Percentiles rank a stretch among this genome's conserved stretches.
These are phyloP conservation scores for Pristionchus fissidentatus DNA, from an alignment of 2,888 invertebrate genomes.

Conservation along the genomic window DNA sequence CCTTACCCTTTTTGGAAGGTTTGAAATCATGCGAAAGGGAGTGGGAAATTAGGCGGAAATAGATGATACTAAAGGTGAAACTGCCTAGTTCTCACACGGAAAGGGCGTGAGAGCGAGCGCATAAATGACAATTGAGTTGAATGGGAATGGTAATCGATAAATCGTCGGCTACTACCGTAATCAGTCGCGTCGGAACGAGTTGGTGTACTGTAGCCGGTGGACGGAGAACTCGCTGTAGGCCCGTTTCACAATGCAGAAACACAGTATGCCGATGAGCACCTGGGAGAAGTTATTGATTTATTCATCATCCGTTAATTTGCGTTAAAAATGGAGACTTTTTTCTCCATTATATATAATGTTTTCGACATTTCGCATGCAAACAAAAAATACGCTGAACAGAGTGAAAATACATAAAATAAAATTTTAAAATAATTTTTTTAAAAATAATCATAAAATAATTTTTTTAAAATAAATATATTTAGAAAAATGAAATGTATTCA, in stretches of 20 bases:
- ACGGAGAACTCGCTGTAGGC: constrained; percentile 36
- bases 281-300: constrained; percentile 5
- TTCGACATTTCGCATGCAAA: too few species aligned
- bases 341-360: too few species aligned
- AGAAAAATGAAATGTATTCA: too few species aligned
- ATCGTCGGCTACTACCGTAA: neutral
- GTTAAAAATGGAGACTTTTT: too few species aligned
- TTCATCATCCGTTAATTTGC: too few species aligned
- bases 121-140: neutral
- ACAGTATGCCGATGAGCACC: constrained; percentile 32
- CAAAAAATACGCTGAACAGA: too few species aligned
- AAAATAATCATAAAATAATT: too few species aligned
- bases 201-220: constrained; percentile 2
- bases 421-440: too few species aligned
- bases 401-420: too few species aligned
- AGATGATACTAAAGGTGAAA: too few species aligned
- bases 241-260: constrained; percentile 33
- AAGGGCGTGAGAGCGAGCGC: neutral
- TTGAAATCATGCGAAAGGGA: neutral
- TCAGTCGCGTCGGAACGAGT: constrained; percentile 30
- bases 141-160: neutral
- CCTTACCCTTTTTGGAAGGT: too few species aligned
- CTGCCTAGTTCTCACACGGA: neutral
- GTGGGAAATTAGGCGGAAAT: neutral
- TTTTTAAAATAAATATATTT: too few species aligned